phyloP scores from a whole-genome alignment of 2,113 vertebrate genomes.

The Oryzias celebensis region DNA sequence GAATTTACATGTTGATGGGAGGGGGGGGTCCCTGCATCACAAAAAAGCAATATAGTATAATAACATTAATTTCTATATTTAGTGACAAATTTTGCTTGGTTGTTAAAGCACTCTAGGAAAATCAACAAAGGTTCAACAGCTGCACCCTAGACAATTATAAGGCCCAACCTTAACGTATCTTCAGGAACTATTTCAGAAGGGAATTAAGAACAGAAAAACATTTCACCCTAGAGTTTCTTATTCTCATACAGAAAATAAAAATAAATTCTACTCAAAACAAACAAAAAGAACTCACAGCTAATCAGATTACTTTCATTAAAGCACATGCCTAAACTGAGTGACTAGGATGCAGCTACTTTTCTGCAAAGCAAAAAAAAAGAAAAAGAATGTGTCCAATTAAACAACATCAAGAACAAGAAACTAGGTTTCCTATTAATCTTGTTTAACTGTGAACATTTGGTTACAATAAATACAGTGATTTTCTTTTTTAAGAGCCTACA shows the following conservation, averaged over 20 bases:
- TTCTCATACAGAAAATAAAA: conserved; percentile 32
- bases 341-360: conserved; percentile 82
- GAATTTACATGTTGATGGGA: conserved; percentile 54
- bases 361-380: conserved; percentile 57
- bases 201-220: conserved; percentile 58
- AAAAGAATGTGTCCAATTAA: conserved; percentile 72
- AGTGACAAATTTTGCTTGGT: conserved; percentile 80
- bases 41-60: conserved; percentile 79
- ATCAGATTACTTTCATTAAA: conserved; percentile 23
- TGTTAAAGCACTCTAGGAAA: conserved; percentile 88
- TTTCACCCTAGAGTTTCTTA: conserved; percentile 55
- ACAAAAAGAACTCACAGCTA: conserved; percentile 62
- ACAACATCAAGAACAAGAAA: conserved; percentile 65
- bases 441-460: conserved; percentile 77
- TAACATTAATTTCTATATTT: conserved; percentile 82
- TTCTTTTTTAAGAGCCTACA: conserved; percentile 72
- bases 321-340: conserved; percentile 70
- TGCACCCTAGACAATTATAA: conserved; percentile 84
- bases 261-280: conserved; percentile 51
- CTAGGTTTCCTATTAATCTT: conserved; percentile 63
- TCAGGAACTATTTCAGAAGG: conserved; percentile 14
- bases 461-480: conserved; percentile 77
- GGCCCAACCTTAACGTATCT: conserved; percentile 34
- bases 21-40: conserved; percentile 41
- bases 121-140: conserved; percentile 81